Evolutionary conservation across 1,140 invertebrate species (phyloP).

Genomic region (Drosophila subobscura): DNA sequence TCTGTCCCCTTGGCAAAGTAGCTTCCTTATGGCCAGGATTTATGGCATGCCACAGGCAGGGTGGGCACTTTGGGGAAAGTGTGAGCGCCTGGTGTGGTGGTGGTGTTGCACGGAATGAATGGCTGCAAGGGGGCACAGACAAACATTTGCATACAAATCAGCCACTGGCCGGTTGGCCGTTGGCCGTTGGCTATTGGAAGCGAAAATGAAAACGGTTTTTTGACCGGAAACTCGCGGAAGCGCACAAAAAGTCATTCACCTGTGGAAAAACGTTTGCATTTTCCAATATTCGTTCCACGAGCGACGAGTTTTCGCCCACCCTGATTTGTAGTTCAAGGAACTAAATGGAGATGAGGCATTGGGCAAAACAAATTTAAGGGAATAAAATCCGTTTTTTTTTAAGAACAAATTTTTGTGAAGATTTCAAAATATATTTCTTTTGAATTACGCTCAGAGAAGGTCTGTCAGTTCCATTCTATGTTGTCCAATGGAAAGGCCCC

Average conservation of each 20-base stretch:
- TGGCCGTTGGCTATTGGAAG: slow-evolving; percentile 34
- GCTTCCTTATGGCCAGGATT: slow-evolving; percentile 60
- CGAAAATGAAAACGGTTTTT: slow-evolving; percentile 77
- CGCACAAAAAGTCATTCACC: slow-evolving; percentile 82
- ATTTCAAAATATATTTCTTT: no score
- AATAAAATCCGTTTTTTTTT: no score
- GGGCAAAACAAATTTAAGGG: no score
- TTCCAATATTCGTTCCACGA: slow-evolving; percentile 47
- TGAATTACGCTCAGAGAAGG: no score
- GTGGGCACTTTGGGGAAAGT: slow-evolving; percentile 6
- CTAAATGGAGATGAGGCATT: not conserved
- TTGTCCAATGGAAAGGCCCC: no score
- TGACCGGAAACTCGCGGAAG: slow-evolving; percentile 81
- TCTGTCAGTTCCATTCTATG: no score
- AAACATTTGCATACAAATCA: slow-evolving; percentile 61
- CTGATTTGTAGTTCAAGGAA: slow-evolving; percentile 20
- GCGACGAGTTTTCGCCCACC: slow-evolving; percentile 30
- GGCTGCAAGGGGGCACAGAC: slow-evolving; percentile 30
- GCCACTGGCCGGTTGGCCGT: slow-evolving; percentile 42
- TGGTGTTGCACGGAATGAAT: slow-evolving; percentile 9
- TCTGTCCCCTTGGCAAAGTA: slow-evolving; percentile 17
- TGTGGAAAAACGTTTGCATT: slow-evolving; percentile 65
- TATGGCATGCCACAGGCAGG: slow-evolving; percentile 67
- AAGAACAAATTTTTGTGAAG: no score
- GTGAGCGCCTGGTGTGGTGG: slow-evolving; percentile 6